phyloP scores from a whole-genome alignment of 2,113 vertebrate species.

The Salvelinus sp. region DNA sequence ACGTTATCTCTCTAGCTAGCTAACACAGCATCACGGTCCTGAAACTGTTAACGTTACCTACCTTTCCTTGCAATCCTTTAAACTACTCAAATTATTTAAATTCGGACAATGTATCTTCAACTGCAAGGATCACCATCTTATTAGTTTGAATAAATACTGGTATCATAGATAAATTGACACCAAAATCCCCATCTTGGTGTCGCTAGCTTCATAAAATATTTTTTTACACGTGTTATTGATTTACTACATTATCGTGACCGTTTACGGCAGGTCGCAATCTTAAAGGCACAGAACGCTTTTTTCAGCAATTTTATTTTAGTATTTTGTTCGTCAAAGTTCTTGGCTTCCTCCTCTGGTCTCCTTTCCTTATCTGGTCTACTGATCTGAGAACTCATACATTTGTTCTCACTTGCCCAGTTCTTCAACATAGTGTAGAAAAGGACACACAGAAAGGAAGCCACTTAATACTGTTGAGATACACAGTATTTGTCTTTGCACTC shows the following conservation, averaged over 20 bases:
- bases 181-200: neutral
- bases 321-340: too few species aligned
- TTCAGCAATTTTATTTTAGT: neutral
- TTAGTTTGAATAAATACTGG: neutral
- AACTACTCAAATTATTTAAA: neutral
- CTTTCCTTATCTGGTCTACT: too few species aligned
- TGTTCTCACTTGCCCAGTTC: too few species aligned
- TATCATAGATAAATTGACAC: neutral
- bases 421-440: neutral
- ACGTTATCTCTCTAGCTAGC: neutral
- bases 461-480: too few species aligned
- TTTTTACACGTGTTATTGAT: slow-evolving; percentile 22
- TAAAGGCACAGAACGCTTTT: slow-evolving; percentile 43
- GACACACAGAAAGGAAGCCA: slow-evolving; percentile 1
- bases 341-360: too few species aligned
- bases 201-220: neutral
- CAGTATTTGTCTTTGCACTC: too few species aligned
- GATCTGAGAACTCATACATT: too few species aligned
- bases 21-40: too few species aligned
- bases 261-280: slow-evolving; percentile 56
- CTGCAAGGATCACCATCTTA: neutral
- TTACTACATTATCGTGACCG: slow-evolving; percentile 3
- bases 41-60: neutral
- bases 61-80: neutral
- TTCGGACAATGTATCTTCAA: neutral